Conservation (phyloP, 2,888 invertebrate genomes). For the Trichopria drosophilae region DNA sequence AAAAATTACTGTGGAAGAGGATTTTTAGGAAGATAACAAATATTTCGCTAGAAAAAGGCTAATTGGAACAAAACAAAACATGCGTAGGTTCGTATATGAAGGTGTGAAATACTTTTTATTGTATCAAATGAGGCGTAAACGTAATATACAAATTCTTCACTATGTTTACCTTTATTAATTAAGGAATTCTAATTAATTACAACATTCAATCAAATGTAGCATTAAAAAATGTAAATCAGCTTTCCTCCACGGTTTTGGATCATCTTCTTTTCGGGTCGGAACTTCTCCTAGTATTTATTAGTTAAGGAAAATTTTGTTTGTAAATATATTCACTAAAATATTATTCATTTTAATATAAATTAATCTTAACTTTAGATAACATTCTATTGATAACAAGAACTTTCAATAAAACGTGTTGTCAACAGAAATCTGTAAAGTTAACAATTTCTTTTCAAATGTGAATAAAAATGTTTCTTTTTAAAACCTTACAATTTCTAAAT, state of each 20-base stretch:
- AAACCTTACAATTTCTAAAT: too few species aligned
- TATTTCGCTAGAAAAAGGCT: too few species aligned
- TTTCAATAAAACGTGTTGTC: too few species aligned
- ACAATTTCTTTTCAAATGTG: too few species aligned
- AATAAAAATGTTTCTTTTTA: too few species aligned
- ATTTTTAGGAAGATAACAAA: too few species aligned
- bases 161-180: conserved; percentile 47
- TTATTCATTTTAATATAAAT: neutral
- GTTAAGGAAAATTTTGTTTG: conserved; percentile 48
- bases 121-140: conserved; percentile 53
- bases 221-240: conserved; percentile 57
- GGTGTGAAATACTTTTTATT: conserved; percentile 43
- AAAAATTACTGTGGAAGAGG: too few species aligned
- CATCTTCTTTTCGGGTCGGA: conserved; percentile 58
- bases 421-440: too few species aligned
- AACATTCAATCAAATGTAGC: conserved; percentile 57
- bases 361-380: neutral
- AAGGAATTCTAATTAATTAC: conserved; percentile 54
- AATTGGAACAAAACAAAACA: too few species aligned
- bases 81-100: too few species aligned
- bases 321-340: neutral
- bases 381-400: neutral
- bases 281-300: conserved; percentile 52
- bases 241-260: conserved; percentile 50
- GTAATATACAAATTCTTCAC: conserved; percentile 55